phyloP scores from a whole-genome alignment of 1,140 invertebrate species.

The Drosophila bipectinata region DNA sequence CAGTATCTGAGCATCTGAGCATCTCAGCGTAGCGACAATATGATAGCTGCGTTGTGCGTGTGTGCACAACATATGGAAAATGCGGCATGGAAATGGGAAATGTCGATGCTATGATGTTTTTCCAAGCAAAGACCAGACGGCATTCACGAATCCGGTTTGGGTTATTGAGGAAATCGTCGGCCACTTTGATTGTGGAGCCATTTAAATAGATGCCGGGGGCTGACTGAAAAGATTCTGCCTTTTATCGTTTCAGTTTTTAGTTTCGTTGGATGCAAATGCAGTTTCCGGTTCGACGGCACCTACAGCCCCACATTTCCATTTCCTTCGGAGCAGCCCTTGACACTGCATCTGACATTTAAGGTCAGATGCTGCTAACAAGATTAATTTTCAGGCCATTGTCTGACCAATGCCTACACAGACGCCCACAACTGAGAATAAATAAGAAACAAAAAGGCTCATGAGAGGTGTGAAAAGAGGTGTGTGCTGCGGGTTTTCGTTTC shows the following conservation, averaged over 20 bases:
- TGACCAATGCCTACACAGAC: constrained; percentile 32
- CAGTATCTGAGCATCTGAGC: background rate
- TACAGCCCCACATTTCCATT: constrained; percentile 1
- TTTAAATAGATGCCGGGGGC: constrained; percentile 26
- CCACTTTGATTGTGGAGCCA: constrained; percentile 40
- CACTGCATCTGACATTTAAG: constrained; percentile 1
- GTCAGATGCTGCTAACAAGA: constrained; percentile 62
- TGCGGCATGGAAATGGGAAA: constrained; percentile 51
- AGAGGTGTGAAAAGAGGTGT: constrained; percentile 59
- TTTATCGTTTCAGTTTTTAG: constrained; percentile 6
- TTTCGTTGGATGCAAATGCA: constrained; percentile 40
- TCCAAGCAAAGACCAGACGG: constrained; percentile 4
- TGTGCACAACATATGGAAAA: constrained; percentile 69
- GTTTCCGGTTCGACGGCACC: constrained; percentile 29
- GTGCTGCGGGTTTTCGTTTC: constrained; percentile 18
- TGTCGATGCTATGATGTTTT: constrained; percentile 31
- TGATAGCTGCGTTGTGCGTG: constrained; percentile 32
- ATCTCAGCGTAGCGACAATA: constrained; percentile 1
- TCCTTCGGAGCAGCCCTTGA: background rate
- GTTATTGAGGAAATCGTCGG: constrained; percentile 30
- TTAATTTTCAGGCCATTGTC: constrained; percentile 31
- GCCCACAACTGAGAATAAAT: constrained; percentile 47
- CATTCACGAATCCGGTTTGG: constrained; percentile 37
- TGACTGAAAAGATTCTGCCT: constrained; percentile 5
- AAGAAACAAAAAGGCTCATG: background rate